These are phyloP conservation scores for Diuraphis noxia DNA, from an alignment of 1,140 invertebrate genomes.

Conservation along the genomic window DNA sequence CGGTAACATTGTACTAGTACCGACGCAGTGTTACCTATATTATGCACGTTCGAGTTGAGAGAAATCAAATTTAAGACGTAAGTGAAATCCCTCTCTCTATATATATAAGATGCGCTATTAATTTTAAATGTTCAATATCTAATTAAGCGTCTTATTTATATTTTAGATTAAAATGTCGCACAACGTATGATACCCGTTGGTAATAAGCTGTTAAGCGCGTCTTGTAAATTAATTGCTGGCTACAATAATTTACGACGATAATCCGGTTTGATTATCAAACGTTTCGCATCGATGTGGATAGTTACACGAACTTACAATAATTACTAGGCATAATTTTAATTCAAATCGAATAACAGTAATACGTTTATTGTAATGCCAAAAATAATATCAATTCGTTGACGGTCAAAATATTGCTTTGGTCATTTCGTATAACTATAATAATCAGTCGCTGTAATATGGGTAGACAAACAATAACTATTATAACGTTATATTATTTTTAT, in stretches of 20 bases:
- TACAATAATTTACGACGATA: background rate
- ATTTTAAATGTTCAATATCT: background rate
- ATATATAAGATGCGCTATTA: background rate
- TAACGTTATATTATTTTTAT: too few species aligned
- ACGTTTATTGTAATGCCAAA: background rate
- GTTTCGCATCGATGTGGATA: background rate
- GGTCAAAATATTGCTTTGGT: background rate
- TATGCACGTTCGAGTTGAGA: background rate
- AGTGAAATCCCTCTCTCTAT: background rate
- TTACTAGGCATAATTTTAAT: too few species aligned
- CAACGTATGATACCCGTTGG: background rate
- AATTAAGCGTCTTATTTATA: background rate
- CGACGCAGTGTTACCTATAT: background rate
- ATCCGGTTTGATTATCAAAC: background rate
- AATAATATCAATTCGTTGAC: background rate
- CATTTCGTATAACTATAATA: background rate
- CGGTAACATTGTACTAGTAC: background rate
- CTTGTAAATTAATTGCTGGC: background rate
- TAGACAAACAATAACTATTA: background rate
- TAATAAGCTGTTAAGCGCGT: background rate
- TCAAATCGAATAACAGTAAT: background rate
- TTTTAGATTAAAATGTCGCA: background rate
- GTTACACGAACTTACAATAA: background rate
- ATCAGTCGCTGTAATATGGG: background rate
- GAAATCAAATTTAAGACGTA: background rate